Percentiles rank a stretch among this genome's conserved stretches.
Evolutionary conservation across 2,113 vertebrate species (phyloP).

Genomic region (Sardina pilchardus): DNA sequence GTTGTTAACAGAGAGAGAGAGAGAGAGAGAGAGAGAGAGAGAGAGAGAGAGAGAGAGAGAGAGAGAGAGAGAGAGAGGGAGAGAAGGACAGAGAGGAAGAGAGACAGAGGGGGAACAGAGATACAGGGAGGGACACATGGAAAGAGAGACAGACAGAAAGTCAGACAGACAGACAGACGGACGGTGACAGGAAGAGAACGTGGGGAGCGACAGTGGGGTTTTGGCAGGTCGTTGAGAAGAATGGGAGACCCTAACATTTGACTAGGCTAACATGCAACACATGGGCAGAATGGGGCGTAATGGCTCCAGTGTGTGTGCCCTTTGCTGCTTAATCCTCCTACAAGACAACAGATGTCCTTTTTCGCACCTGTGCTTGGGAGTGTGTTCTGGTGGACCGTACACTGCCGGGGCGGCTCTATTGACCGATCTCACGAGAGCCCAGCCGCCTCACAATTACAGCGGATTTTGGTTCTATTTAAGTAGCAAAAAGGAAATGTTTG

Average conservation of each 20-base stretch:
- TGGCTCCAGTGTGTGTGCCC: background rate
- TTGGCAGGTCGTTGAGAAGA: background rate
- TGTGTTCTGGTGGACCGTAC: background rate
- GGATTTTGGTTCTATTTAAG: background rate
- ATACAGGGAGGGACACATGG: background rate
- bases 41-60: background rate
- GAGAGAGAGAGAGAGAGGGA: background rate
- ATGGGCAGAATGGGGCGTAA: background rate
- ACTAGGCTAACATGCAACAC: background rate
- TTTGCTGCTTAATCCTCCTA: background rate
- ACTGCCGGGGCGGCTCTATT: background rate
- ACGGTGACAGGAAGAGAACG: background rate
- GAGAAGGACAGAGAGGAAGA: background rate
- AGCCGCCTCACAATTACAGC: background rate
- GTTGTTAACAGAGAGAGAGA: slow-evolving; percentile 45
- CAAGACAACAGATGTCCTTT: background rate
- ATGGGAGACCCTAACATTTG: slow-evolving; percentile 17
- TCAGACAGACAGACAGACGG: background rate
- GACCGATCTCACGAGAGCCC: background rate
- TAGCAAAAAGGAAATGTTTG: background rate
- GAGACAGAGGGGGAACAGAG: background rate
- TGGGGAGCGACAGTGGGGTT: background rate
- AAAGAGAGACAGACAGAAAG: background rate
- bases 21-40: slow-evolving; percentile 5
- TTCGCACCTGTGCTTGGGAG: slow-evolving; percentile 4